Percentiles rank a stretch among this genome's conserved stretches.
Evolutionary conservation across 2,797 vertebrate genomes (phyloP).

Genomic region (Syngnathus acus): DNA sequence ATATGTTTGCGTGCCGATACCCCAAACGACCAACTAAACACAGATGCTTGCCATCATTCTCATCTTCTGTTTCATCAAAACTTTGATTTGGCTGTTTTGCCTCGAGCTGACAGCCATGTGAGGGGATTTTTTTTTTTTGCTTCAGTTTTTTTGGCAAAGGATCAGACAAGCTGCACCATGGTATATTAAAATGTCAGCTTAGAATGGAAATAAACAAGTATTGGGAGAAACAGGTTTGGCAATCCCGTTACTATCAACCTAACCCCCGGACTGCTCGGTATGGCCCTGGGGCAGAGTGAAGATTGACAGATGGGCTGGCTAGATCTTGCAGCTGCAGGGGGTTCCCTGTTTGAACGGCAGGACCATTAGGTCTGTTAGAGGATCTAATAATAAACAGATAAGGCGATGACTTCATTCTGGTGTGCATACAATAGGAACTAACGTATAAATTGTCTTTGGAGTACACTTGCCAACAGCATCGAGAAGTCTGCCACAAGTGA

Average conservation of each 20-base stretch:
- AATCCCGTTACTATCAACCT: conserved; percentile 59
- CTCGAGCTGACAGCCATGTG: conserved; percentile 53
- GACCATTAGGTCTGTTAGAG: conserved; percentile 62
- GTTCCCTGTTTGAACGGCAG: conserved; percentile 47
- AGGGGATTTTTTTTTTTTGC: conserved; percentile 21
- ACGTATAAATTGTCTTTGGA: conserved; percentile 4
- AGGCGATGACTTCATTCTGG: conserved; percentile 32
- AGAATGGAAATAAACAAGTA: conserved; percentile 73
- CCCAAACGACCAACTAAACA: conserved; percentile 10
- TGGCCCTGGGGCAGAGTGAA: conserved; percentile 56
- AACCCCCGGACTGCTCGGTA: conserved; percentile 62
- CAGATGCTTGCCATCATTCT: conserved; percentile 45
- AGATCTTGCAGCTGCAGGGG: conserved; percentile 61
- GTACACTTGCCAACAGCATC: conserved; percentile 16
- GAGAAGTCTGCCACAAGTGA: neutral
- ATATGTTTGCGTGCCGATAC: conserved; percentile 20
- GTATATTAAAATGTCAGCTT: conserved; percentile 67
- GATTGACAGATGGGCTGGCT: conserved; percentile 70
- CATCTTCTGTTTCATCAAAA: conserved; percentile 42
- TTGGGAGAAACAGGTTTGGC: conserved; percentile 52
- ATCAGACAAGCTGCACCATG: conserved; percentile 56
- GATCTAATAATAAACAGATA: conserved; percentile 60
- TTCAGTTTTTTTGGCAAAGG: conserved; percentile 49
- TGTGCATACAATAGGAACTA: conserved; percentile 15
- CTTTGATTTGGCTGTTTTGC: conserved; percentile 41